Evolutionary conservation across 2,888 invertebrate genomes (phyloP).

Genomic region (Drosophila affinis): DNA sequence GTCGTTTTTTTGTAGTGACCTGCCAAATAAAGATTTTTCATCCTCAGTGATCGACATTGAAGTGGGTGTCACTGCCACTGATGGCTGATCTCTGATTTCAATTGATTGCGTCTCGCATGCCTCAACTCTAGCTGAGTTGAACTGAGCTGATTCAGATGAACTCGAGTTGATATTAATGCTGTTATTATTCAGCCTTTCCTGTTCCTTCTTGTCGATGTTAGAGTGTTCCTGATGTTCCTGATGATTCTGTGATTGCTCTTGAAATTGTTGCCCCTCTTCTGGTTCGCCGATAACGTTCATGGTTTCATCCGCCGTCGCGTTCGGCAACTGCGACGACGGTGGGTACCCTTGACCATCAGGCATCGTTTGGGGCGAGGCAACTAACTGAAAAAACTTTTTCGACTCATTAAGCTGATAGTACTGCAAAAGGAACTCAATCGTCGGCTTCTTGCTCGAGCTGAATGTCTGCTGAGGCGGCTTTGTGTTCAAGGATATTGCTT

Average conservation of each 20-base stretch:
- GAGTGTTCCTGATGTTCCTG: background rate
- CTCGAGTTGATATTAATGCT: conserved; percentile 30
- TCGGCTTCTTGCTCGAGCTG: conserved; percentile 76
- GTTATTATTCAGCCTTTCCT: conserved; percentile 51
- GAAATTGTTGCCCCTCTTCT: conserved; percentile 22
- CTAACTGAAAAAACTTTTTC: conserved; percentile 84
- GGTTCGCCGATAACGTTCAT: conserved; percentile 41
- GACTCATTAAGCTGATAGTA: conserved; percentile 84
- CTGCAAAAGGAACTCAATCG: conserved; percentile 82
- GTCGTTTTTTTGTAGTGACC: conserved; percentile 28
- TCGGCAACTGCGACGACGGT: conserved; percentile 65
- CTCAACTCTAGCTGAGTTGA: conserved; percentile 5
- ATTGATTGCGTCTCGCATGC: conserved; percentile 7
- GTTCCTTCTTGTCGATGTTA: conserved; percentile 7
- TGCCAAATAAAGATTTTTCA: conserved; percentile 2
- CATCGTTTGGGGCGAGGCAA: conserved; percentile 83
- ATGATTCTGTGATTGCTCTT: conserved; percentile 1
- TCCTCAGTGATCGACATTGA: conserved; percentile 4
- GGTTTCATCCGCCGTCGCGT: conserved; percentile 57
- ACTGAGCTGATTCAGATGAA: conserved; percentile 14
- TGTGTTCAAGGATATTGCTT: conserved; percentile 65
- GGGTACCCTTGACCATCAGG: conserved; percentile 78
- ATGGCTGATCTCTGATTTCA: background rate
- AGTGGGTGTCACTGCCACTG: background rate
- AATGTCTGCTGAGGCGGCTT: conserved; percentile 52